Evolutionary conservation across 2,888 invertebrate genomes (phyloP), one percentile per base, ranked within the genome.

Genomic region (Cosmorhoe ocellata): DNA sequence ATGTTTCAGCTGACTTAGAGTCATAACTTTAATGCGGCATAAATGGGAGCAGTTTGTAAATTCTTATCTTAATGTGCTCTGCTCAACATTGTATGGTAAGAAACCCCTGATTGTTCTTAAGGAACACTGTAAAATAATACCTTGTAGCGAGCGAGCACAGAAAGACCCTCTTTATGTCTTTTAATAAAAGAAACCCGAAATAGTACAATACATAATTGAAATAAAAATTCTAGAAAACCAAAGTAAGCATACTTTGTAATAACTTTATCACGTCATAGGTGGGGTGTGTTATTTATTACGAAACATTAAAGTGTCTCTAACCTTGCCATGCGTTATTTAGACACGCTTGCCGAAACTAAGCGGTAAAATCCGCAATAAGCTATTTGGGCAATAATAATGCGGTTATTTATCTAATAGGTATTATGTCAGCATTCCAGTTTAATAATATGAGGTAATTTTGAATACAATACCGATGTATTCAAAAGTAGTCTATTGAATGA

Each of bases 261-360:
- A 27, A 46, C 1, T 14, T 49, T 42, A 49, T 42, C 42, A 49
- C 31, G 5, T 24, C 7, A 24, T 24, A 4, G 2, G 18, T 18
- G 18, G n/a, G n/a, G n/a, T 18, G 5, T 5, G 18, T 3, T 18
- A 18, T 44, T 8, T 34, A 13, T 42, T 42, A 18, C 10, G 31
- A 41, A 36, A 37, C 31, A 41, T 33, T 31, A 32, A 10, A 24
- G 32, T 18, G 34, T 3, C 10, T 46, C 24, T 36, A 27, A 51
- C 45, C 51, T 51, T 46, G 27, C 24, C 18, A 6, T 12, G 7
- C 37, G 32, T 33, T 40, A 39, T 33, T 9, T 26, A 13, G 45
- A 32, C 41, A 51, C 41, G 41, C 18, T 31, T 40, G 44, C 44
- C 40, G 45, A 45, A 50, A 51, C 28, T n/a, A 12, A 26, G 30